Percentiles rank a stretch among this genome's conserved stretches.
Conservation (phyloP, 37 sponge, comb jelly and placozoan species). For the Hormiphora californensis region DNA sequence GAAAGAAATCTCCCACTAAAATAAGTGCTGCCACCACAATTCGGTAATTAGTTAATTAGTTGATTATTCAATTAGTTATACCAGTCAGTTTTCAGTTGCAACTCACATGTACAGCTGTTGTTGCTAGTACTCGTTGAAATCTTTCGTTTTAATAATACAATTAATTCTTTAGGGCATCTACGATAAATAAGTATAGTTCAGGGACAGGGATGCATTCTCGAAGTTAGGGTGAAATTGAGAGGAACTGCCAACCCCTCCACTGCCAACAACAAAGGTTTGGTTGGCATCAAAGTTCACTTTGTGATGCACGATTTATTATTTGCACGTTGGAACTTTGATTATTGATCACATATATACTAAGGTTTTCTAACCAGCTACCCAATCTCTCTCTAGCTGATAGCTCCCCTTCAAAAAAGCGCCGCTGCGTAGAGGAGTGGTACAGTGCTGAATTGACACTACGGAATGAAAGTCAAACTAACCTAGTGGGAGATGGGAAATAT, state of each 20-base stretch:
- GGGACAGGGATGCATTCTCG: too few relatives aligned
- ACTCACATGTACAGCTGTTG: too few relatives aligned
- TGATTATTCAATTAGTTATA: neutral
- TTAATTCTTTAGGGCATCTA: too few relatives aligned
- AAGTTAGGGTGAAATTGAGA: too few relatives aligned
- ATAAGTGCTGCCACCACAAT: neutral
- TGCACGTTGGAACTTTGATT: neutral
- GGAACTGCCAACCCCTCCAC: too few relatives aligned
- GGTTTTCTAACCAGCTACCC: neutral
- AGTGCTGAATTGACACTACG: neutral
- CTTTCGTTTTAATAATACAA: neutral
- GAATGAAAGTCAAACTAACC: neutral
- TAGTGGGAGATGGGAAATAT: conserved; percentile 18
- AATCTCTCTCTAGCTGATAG: neutral
- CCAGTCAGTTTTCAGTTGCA: too few relatives aligned
- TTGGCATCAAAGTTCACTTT: neutral
- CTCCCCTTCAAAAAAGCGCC: conserved; percentile 1
- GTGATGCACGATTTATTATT: neutral
- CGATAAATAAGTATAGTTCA: too few relatives aligned
- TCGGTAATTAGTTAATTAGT: neutral
- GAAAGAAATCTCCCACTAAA: too few relatives aligned
- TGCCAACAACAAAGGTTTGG: too few relatives aligned
- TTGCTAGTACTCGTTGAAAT: neutral
- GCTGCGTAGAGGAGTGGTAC: conserved; percentile 33
- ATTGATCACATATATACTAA: neutral